Evolutionary conservation across 2,797 vertebrate genomes (phyloP).

Genomic region (Furcifer pardalis): DNA sequence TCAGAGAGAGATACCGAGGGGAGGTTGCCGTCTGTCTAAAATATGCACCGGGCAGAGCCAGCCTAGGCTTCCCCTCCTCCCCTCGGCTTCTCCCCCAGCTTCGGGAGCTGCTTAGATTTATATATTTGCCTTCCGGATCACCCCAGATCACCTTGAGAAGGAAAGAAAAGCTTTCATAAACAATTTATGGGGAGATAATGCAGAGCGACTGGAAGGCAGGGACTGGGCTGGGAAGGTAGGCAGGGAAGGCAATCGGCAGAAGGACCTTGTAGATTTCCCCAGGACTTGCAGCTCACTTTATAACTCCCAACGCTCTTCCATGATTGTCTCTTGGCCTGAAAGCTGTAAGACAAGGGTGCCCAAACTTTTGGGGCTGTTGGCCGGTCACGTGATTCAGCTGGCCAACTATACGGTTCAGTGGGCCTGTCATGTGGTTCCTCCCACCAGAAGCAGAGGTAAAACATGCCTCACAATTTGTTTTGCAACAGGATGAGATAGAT

Average conservation of each 20-base stretch:
- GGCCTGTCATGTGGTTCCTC: no score
- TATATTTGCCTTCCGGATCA: conserved; percentile 60
- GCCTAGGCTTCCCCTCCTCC: conserved; percentile 38
- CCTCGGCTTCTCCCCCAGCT: conserved; percentile 19
- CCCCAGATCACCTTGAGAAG: conserved; percentile 66
- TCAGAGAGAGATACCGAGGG: conserved; percentile 27
- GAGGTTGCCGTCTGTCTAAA: conserved; percentile 50
- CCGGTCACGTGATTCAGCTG: no score
- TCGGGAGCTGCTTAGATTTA: conserved; percentile 52
- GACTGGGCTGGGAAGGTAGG: conserved; percentile 8
- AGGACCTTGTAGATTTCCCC: conserved; percentile 53
- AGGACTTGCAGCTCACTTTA: conserved; percentile 31
- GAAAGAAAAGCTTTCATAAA: conserved; percentile 65
- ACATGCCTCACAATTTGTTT: no score
- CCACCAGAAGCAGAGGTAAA: no score
- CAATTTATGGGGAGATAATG: conserved; percentile 61
- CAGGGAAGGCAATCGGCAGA: background rate
- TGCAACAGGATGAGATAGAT: no score
- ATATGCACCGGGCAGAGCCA: conserved; percentile 39
- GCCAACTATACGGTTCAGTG: no score
- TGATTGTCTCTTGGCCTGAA: background rate
- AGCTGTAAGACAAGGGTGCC: no score
- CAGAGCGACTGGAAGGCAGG: conserved; percentile 8
- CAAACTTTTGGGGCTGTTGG: no score
- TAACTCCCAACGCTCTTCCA: conserved; percentile 5